Evolutionary conservation across 2,797 vertebrate species (phyloP), one percentile per base, ranked within the genome.

Genomic region (Ambastaia sidthimunki): DNA sequence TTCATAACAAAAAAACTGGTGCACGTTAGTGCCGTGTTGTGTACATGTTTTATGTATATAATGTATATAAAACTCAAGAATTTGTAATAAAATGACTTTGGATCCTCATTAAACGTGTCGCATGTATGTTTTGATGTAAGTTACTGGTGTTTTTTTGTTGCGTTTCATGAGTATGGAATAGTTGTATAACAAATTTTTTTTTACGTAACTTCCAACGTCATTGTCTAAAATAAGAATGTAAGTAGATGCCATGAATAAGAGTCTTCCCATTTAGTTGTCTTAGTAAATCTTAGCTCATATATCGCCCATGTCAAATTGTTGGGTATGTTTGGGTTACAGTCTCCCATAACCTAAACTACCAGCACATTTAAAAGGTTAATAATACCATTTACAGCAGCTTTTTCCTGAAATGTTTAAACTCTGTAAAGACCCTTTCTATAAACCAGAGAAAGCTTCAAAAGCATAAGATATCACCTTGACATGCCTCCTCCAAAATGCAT

Each of bases 41-140:
- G 31, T 76, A 25, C 12, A 73, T 84, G 87, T 85, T 89, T 83
- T 70, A 19, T 93, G 92, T 92, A 92, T 54, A 93, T 92, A 90
- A 67, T 92, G 91, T 92, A 91, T 87, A 93, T 92, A 89, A 91
- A 74, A 89, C 83, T 80, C 67, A 87, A 69, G 88, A 73, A 82
- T 90, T 93, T 92, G 84, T 85, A 81, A 78, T 92, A 91, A 41
- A 59, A 60, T 44, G 44, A 31, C 34, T 25, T 69, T 31, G 69
- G 25, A 63, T 69, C 48, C 16, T 76, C 13, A 41, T 41, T 41
- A n/a, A n/a, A 19, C 21, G 44, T n/a, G 1, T n/a, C 7, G 19
- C 15, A 54, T 34, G 25, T 63, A 16, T 37, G 31, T n/a, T 65
- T n/a, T 37, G 18, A 55, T 37, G 41, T 11, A 44, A 44, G 41